A percentile compares a stretch with the other conserved stretches of the same genome.
Conservation (phyloP, 2,888 invertebrate species). For the Pristionchus exspectatus region DNA sequence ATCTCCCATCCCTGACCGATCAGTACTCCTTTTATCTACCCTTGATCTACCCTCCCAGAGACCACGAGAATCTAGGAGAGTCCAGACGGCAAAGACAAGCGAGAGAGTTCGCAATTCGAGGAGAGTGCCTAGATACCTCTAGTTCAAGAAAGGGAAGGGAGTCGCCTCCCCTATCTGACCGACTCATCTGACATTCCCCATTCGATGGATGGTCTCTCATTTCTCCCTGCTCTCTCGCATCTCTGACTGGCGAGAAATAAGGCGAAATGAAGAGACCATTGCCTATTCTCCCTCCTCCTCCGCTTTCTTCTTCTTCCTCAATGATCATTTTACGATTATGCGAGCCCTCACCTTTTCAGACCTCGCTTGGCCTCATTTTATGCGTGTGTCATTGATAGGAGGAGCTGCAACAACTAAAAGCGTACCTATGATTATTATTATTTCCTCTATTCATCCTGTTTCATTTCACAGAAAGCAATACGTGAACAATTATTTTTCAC, state of each 20-base stretch:
- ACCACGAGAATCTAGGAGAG: not conserved
- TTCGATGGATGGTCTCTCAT: too few species aligned
- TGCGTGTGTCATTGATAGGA: not conserved
- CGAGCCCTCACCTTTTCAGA: not conserved
- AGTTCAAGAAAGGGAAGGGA: constrained; percentile 25
- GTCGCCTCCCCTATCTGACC: not conserved
- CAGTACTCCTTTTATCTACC: too few species aligned
- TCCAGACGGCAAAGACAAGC: not conserved
- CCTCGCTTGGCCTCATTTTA: not conserved
- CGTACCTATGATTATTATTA: too few species aligned
- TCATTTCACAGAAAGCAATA: too few species aligned
- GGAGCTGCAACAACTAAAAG: too few species aligned
- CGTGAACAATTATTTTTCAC: too few species aligned
- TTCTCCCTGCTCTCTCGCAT: too few species aligned
- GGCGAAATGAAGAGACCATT: too few species aligned
- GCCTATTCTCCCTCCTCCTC: not conserved
- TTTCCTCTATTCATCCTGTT: too few species aligned
- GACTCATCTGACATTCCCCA: constrained; percentile 28
- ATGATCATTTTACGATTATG: constrained; percentile 43
- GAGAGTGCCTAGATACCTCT: not conserved
- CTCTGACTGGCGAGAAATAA: not conserved
- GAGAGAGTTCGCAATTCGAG: too few species aligned
- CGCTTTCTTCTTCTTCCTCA: constrained; percentile 1
- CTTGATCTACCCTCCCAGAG: too few species aligned
- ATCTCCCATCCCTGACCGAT: too few species aligned